phyloP scores from a whole-genome alignment of 2,888 invertebrate genomes.

The Morinoia aosen region DNA sequence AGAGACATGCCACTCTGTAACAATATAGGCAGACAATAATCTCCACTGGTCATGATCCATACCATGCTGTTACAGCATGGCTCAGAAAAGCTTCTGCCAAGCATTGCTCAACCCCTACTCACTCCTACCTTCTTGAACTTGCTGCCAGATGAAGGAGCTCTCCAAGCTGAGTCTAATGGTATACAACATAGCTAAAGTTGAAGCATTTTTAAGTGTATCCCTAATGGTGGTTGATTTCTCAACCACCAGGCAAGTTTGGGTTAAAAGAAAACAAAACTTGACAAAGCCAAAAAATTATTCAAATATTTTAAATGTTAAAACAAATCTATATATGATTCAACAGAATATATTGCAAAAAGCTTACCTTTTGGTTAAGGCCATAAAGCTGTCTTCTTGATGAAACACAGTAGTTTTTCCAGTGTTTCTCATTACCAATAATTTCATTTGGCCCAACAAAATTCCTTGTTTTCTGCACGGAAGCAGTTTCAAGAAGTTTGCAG shows the following conservation, averaged over 20 bases:
- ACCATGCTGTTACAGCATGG: no score
- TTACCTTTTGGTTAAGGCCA: constrained; percentile 14
- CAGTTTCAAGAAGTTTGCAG: background rate
- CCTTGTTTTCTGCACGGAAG: background rate
- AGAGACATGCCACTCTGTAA: no score
- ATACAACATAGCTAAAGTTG: background rate
- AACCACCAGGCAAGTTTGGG: background rate
- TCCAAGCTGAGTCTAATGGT: no score
- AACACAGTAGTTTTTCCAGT: background rate
- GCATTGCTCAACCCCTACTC: no score
- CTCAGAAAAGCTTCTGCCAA: no score
- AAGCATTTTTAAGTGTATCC: background rate
- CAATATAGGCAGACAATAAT: no score
- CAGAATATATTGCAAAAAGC: background rate
- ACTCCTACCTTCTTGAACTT: no score
- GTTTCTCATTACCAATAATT: background rate
- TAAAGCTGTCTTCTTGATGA: background rate
- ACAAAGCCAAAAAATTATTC: background rate
- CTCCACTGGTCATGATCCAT: no score
- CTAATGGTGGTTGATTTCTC: background rate
- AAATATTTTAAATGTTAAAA: background rate
- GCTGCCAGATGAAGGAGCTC: no score
- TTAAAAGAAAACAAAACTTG: background rate
- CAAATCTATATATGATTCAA: background rate
- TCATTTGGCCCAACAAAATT: background rate